These are phyloP conservation scores for Phalacrocorax brasilianus DNA, from an alignment of 2,113 vertebrate genomes.

Conservation along the genomic window DNA sequence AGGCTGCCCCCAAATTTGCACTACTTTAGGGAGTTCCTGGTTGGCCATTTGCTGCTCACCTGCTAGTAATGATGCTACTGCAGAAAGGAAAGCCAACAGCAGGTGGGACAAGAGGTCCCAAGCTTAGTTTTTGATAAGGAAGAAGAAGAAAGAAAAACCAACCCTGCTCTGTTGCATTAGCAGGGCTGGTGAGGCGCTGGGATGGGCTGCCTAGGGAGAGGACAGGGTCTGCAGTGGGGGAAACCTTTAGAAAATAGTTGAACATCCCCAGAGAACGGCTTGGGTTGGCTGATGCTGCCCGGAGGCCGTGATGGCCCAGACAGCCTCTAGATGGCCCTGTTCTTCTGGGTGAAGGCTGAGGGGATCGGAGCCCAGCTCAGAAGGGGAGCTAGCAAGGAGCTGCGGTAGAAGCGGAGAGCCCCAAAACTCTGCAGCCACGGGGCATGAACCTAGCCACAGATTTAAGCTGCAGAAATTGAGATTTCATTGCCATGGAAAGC, in stretches of 20 bases:
- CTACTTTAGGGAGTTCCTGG: not conserved
- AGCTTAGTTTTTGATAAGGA: not conserved
- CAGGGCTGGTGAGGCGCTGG: not conserved
- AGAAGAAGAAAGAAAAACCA: not conserved
- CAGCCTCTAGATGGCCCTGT: not conserved
- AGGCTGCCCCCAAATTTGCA: not conserved
- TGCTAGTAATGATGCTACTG: not conserved
- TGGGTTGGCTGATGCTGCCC: not conserved
- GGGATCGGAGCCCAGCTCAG: not conserved
- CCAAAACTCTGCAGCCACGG: not conserved
- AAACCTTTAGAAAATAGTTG: not conserved
- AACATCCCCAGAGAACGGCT: not conserved
- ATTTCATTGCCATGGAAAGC: not conserved
- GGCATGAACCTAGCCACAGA: not conserved
- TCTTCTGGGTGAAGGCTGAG: not conserved
- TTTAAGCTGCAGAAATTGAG: not conserved
- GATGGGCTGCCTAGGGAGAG: not conserved
- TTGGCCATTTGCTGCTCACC: not conserved
- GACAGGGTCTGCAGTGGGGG: not conserved
- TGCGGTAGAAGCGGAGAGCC: not conserved
- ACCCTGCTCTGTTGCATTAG: not conserved
- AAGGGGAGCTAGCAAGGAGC: not conserved
- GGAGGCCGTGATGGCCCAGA: not conserved
- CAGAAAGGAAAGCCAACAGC: not conserved
- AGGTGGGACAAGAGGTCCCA: not conserved